Base-by-base conservation (phyloP, 2,888 invertebrate species). In the Cephus pulcher region DNA sequence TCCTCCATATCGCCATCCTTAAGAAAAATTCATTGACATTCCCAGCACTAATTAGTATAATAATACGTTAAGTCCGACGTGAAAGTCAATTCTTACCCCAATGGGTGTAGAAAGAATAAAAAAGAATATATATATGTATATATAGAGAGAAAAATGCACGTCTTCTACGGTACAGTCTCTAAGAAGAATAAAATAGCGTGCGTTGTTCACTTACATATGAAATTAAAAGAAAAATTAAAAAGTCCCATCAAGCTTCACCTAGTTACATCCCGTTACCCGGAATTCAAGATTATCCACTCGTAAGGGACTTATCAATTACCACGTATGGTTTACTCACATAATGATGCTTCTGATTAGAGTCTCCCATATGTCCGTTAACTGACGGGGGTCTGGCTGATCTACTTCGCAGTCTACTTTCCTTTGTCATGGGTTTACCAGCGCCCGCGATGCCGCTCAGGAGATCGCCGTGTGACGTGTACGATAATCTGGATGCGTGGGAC, bases 381-480 rank as follows among this genome's bases (percentile, higher is more conserved):
- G 92, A 92, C 76, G 92, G 92, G 89, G 93, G 90, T 85, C 96
- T 94, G 83, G 95, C 94, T 23, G 96, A 96, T 82, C 97, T 94
- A 85, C 94, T 95, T 82, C 96, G 94, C 84, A 98, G 93, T 89
- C 96, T 95, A 86, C 96, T 96, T 92, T 98, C 97, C 92, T 98
- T 98, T 83, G 98, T 98, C 93, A 96, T 95, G 35, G 93, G 92
- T 88, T 93, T 93, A 68, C 93, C 93, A 81, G 94, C 94, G 80
- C 94, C 94, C 33, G 93, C 93, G 77, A 94, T 92, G 83, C 96
- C 96, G 83, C 96, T 95, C 86, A 98, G 94, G 85, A 97, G 93
- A 93, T 98, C 98, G 76, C 96, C 97, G 92, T 98, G 98, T 68
- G 98, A 98, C 83, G 97, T 98, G 92, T 98, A 98, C 79, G 98